Evolutionary conservation across 1,140 invertebrate genomes (phyloP).

Genomic region (Drosophila burlai): DNA sequence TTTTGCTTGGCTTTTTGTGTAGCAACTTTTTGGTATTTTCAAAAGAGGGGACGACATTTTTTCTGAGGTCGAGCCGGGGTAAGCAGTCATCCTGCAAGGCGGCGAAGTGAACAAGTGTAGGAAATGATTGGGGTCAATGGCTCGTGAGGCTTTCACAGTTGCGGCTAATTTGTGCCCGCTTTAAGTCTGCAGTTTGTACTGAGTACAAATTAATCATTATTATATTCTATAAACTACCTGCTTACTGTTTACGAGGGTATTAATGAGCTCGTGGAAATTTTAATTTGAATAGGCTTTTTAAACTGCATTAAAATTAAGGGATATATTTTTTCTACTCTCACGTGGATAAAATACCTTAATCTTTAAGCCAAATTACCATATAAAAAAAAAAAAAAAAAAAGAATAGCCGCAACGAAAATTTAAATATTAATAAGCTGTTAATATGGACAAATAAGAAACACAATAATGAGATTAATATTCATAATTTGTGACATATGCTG

Average conservation of each 20-base stretch:
- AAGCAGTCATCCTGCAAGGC: constrained; percentile 26
- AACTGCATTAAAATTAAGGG: too few relatives aligned
- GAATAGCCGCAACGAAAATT: not conserved
- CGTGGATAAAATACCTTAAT: not conserved
- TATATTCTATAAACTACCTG: not conserved
- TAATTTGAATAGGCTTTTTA: not conserved
- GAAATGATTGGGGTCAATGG: constrained; percentile 62
- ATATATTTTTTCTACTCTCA: not conserved
- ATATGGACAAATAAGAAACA: not conserved
- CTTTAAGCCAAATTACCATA: not conserved
- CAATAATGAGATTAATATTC: not conserved
- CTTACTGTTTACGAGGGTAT: not conserved
- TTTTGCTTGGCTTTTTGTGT: constrained; percentile 38
- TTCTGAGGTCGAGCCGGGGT: not conserved
- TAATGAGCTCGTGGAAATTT: not conserved
- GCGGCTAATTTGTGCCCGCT: constrained; percentile 28
- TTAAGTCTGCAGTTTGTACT: constrained; percentile 7
- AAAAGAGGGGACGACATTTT: constrained; percentile 38
- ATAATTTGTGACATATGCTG: not conserved
- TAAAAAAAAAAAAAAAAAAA: not conserved
- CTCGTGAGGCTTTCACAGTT: constrained; percentile 43
- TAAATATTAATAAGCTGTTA: not conserved
- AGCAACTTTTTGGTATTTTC: constrained; percentile 42
- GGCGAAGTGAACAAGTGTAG: constrained; percentile 50
- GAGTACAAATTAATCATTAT: not conserved